Base-by-base conservation (phyloP, 2,113 vertebrate species). In the Dolichallabes microphthalmus region DNA sequence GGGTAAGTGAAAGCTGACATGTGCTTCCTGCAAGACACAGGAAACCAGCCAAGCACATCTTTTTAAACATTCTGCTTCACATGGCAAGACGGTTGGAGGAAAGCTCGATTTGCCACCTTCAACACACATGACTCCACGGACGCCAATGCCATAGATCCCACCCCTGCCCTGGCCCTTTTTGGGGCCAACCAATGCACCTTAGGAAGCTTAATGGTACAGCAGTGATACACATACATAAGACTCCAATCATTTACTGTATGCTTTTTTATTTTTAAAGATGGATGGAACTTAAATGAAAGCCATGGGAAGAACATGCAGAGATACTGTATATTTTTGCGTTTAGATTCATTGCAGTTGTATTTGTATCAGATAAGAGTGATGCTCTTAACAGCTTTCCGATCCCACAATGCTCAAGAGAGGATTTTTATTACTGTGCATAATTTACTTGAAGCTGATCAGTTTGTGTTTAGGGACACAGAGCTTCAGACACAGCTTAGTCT, bases 391-490 rank as follows among this genome's bases (percentile, higher is more conserved):
- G 53, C 45, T 78, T 77, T 27, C 74, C 76, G 58, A 30, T 58
- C 13, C 19, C 76, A 22, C 55, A 58, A 35, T 2, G 39, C 19
- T 8, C 1, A 0, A 60, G 55, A 79, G 19, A 25, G 2, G 57
- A 58, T 6, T 77, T 58, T 77, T 77, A 19, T 15, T 79, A 86
- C 71, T 82, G 30, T 82, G 60, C 71, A 60, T 64, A 10, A 71
- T 53, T 13, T 35, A 55, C 27, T 30, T 53, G 27, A 35, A 86
- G 39, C 45, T 53, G 20, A 60, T 69, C 12, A 14, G 57, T 30
- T 13, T 81, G 19, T 63, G 15, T 45, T 85, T 35, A 50, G 30
- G n/a, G 7, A 32, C 50, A 0, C 7, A 9, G 74, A 84, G 45
- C 52, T 86, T 55, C 55, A 39, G 63, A 64, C 68, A 74, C 68